Conservation (phyloP, 2,797 vertebrate genomes). For the Allobates femoralis region DNA sequence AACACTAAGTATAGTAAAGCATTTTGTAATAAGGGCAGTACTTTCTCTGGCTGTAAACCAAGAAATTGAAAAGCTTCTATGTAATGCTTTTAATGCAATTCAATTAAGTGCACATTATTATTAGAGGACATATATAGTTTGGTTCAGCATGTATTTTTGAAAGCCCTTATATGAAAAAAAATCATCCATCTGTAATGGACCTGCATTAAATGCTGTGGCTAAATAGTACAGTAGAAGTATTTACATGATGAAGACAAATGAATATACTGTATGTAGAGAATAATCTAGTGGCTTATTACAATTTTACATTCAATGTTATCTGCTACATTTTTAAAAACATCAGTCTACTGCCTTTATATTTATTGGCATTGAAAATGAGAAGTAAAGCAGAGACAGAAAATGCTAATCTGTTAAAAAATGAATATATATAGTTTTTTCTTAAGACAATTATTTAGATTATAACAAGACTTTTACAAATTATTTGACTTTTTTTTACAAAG, state of each 20-base stretch:
- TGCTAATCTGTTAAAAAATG: no score
- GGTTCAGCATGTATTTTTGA: not conserved
- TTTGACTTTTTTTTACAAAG: no score
- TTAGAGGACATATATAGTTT: slow-evolving; percentile 4
- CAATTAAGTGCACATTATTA: slow-evolving; percentile 30
- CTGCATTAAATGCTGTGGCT: not conserved
- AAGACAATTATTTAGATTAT: no score
- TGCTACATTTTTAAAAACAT: not conserved
- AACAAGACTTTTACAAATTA: no score
- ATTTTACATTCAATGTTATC: not conserved
- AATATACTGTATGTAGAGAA: not conserved
- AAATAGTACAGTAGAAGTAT: not conserved
- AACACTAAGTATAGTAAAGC: slow-evolving; percentile 14
- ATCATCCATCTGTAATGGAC: not conserved
- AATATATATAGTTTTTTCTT: no score
- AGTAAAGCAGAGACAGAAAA: no score
- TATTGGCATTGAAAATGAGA: no score
- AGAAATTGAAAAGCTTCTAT: slow-evolving; percentile 27
- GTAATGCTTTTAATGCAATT: slow-evolving; percentile 45
- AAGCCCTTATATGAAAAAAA: not conserved
- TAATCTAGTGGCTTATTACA: not conserved
- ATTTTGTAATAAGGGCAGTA: not conserved
- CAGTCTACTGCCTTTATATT: not conserved
- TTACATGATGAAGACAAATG: not conserved
- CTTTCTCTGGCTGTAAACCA: slow-evolving; percentile 7